phyloP scores from a whole-genome alignment of 2,797 vertebrate species.

The Gymnoscopelus microlampas region DNA sequence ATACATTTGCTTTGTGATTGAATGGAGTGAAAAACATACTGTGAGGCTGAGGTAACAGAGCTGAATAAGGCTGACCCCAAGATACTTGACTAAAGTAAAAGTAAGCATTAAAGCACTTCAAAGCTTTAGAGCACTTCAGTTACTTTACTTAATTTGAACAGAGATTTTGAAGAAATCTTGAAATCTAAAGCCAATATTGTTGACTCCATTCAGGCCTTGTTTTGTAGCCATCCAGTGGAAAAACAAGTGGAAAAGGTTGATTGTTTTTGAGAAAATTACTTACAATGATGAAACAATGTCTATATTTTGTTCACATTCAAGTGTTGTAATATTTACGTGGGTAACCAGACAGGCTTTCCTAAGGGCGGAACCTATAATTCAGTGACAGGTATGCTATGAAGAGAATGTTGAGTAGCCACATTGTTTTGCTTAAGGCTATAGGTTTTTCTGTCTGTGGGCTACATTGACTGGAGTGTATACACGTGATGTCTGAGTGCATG shows the following conservation, averaged over 20 bases:
- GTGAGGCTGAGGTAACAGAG: too few relatives aligned
- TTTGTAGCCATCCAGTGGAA: background rate
- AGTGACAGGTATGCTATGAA: conserved; percentile 1
- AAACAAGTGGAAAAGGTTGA: too few relatives aligned
- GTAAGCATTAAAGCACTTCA: too few relatives aligned
- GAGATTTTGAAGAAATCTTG: too few relatives aligned
- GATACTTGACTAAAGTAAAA: too few relatives aligned
- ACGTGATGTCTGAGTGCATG: conserved; percentile 13
- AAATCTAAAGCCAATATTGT: too few relatives aligned
- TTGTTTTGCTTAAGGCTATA: conserved; percentile 26
- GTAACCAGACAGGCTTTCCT: conserved; percentile 8
- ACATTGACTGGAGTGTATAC: conserved; percentile 1
- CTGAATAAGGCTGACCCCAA: too few relatives aligned
- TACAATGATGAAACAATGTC: background rate
- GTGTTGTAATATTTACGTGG: background rate
- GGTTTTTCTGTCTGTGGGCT: conserved; percentile 13
- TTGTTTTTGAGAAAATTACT: background rate
- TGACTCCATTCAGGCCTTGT: background rate
- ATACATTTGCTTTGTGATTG: too few relatives aligned
- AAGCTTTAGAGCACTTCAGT: too few relatives aligned
- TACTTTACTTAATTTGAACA: too few relatives aligned
- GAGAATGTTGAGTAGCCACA: conserved; percentile 27
- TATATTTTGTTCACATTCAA: conserved; percentile 7
- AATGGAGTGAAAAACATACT: too few relatives aligned
- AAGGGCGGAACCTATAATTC: background rate